Base-by-base conservation (phyloP, 2,113 vertebrate species). In the Mugil cephalus region DNA sequence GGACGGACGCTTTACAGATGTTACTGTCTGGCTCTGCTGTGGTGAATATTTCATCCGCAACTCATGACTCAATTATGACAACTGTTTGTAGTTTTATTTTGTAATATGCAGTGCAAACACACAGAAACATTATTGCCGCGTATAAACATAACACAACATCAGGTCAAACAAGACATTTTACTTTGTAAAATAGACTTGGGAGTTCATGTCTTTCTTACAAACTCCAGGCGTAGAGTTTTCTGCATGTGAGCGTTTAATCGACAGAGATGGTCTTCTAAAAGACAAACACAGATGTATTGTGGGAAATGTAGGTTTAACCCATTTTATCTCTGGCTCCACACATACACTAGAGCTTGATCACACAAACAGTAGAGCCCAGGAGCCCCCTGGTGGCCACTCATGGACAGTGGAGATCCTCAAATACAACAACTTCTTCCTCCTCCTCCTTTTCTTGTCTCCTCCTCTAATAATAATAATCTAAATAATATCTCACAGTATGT, bases 311-410 rank as follows among this genome's bases (percentile, higher is more conserved):
- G 56, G 12, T 17, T 1, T 47, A 7, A 47, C 2, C 24, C 5
- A 5, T 5, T 30, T 5, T 5, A 30, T 30, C 3, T 30, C 24
- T 30, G 24, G 5, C 2, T 30, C 24, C 24, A 30, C 24, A 30
- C 2, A 30, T 5, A 30, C 24, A 30, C n/a, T n/a, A 30, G 24
- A 30, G 5, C 24, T 30, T 5, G 5, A 30, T 3, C 24, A 30
- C 24, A 38, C 4, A 7, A 13, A 24, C 7, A 3, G 34, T 42
- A 18, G 45, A 61, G 51, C 17, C 56, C 18, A 10, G 55, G 34
- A 9, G 55, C 68, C 64, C 19, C 62, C 72, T 80, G 59, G 8
- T 82, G 75, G 68, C 46, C 2, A 6, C 24, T 63, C 15, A 18
- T 14, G 5, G 24, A 30, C 24, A 30, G 24, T 30, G 24, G 5